Base-by-base conservation (phyloP, 2,888 invertebrate species). In the Epirrita christyi region DNA sequence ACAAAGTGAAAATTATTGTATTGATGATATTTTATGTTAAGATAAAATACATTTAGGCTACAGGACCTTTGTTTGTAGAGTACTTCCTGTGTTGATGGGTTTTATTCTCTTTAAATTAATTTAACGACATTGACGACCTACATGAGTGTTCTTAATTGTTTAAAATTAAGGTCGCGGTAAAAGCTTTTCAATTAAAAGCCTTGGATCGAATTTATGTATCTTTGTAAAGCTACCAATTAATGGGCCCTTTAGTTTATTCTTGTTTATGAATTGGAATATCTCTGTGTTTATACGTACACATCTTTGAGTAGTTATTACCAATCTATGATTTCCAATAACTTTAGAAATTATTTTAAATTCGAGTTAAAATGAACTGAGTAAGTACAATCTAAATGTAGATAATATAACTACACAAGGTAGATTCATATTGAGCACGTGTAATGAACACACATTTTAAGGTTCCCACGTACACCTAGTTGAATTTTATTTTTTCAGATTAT, bases 1-100 rank as follows among this genome's bases (percentile, higher is more conserved):
- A 48, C 48, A 62, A 64, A 62, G 45, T 63, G 58, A 55, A 63
- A 59, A 55, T 62, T 42, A 60, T 60, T 59, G 50, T 58, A 59
- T 62, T 56, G 57, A 61, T 61, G 36, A 50, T 46, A 50, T 38
- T 59, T 46, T 55, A 47, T 43, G 29, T 38, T 38, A 2, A 8
- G 14, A 14, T 13, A 8, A 8, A 8, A 38, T 37, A n/a, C n/a
- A 11, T 11, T 2, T 21, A 21, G 2, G 32, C 32, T 2, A 32
- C 32, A 5, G 32, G 32, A 32, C 7, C 7, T 38, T 38, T 14
- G 6, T 8, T 38, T 2, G 36, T 36, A 4, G n/a, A 14, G 14
- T 6, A 14, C 6, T n/a, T n/a, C n/a, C n/a, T 38, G 14, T 38
- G 14, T 11, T 29, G 27, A 42, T 34, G n/a, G 32, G n/a, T 15